Evolutionary conservation across 2,888 invertebrate species (phyloP).

Genomic region (Latrodectus hesperus): DNA sequence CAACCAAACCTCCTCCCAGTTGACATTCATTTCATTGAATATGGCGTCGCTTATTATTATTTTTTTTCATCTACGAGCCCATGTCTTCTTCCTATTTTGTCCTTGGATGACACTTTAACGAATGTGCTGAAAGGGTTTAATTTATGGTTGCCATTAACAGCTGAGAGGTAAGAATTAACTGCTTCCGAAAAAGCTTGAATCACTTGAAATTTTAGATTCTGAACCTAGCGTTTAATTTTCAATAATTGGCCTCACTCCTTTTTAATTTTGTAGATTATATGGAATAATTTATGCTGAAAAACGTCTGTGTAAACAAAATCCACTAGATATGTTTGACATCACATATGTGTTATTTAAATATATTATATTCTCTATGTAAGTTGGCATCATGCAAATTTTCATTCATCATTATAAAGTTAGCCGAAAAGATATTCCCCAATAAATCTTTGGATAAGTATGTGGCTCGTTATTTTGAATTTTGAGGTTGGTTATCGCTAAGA

Average conservation of each 20-base stretch:
- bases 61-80: background rate
- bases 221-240: background rate
- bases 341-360: too few species aligned
- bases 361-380: too few species aligned
- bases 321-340: too few species aligned
- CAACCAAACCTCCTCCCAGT: constrained; percentile 16
- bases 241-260: background rate
- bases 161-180: background rate
- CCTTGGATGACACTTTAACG: background rate
- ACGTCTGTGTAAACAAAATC: too few species aligned
- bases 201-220: background rate
- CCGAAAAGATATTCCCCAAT: too few species aligned
- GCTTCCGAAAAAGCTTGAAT: background rate
- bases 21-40: background rate
- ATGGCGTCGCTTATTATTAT: background rate
- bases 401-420: too few species aligned
- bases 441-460: too few species aligned
- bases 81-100: background rate
- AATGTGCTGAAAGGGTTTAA: background rate
- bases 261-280: background rate
- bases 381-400: too few species aligned
- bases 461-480: too few species aligned
- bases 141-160: constrained; percentile 1
- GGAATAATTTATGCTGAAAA: too few species aligned
- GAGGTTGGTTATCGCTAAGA: too few species aligned